Evolutionary conservation across 2,113 vertebrate genomes (phyloP).

Genomic region (Coregonus clupeaformis): DNA sequence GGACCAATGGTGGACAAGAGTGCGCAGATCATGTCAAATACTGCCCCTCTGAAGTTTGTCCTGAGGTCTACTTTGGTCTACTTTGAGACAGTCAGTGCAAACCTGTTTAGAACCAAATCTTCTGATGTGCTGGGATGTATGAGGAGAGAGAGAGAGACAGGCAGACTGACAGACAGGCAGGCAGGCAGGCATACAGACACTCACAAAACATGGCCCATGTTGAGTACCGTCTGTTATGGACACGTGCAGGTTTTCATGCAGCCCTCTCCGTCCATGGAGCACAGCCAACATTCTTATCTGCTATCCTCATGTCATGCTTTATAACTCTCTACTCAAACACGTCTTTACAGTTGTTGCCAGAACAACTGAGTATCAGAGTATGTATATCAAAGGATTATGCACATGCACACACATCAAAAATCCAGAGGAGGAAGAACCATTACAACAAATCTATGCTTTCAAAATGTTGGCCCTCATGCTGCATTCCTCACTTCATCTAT

Average conservation of each 20-base stretch:
- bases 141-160: conserved; percentile 17
- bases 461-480: too few relatives aligned
- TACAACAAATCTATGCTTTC: too few relatives aligned
- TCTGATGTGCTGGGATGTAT: neutral
- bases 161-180: conserved; percentile 12
- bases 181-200: neutral
- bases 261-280: conserved; percentile 28
- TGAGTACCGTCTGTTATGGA: conserved; percentile 12
- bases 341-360: conserved; percentile 26
- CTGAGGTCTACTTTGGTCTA: conserved; percentile 22
- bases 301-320: conserved; percentile 34
- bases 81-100: conserved; percentile 25
- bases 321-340: conserved; percentile 37
- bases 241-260: conserved; percentile 11
- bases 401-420: too few relatives aligned
- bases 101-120: neutral
- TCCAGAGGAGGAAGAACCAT: too few relatives aligned
- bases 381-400: neutral
- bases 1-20: neutral
- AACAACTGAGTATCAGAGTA: conserved; percentile 32
- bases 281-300: conserved; percentile 42
- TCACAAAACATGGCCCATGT: too few relatives aligned
- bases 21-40: conserved; percentile 8
- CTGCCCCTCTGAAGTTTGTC: conserved; percentile 12
- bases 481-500: too few relatives aligned